These are phyloP conservation scores for Stictocephala bisonia DNA, from an alignment of 2,888 invertebrate species.

Conservation along the genomic window DNA sequence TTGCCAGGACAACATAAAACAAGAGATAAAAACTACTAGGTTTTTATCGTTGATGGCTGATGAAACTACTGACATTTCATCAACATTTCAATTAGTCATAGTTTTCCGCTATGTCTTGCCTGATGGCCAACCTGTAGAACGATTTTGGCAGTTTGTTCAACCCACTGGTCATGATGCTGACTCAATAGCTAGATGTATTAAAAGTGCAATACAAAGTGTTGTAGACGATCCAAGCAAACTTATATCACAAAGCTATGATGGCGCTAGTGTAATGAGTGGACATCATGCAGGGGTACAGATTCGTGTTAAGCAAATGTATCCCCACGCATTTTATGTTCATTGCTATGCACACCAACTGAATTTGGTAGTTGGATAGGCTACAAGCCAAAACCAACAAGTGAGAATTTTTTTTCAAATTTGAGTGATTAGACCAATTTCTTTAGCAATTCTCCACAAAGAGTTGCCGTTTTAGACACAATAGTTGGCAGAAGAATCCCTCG, in stretches of 20 bases:
- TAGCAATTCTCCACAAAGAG: constrained; percentile 55
- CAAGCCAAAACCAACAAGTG: constrained; percentile 47
- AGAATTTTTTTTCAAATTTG: constrained; percentile 55
- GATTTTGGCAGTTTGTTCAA: constrained; percentile 51
- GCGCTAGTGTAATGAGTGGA: constrained; percentile 51
- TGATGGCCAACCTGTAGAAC: constrained; percentile 51
- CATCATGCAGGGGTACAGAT: constrained; percentile 28
- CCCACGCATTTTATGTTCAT: constrained; percentile 37
- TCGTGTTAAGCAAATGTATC: constrained; percentile 3
- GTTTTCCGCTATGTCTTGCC: constrained; percentile 50
- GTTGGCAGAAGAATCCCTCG: constrained; percentile 25
- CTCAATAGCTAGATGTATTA: constrained; percentile 51
- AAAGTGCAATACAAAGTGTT: constrained; percentile 46
- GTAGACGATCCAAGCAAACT: constrained; percentile 53
- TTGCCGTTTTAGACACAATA: constrained; percentile 51
- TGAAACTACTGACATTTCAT: constrained; percentile 50
- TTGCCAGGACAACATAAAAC: constrained; percentile 45
- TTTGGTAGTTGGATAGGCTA: constrained; percentile 48
- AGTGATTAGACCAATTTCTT: constrained; percentile 52
- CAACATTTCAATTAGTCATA: constrained; percentile 50
- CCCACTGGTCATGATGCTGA: constrained; percentile 44
- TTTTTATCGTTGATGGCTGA: constrained; percentile 53
- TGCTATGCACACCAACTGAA: constrained; percentile 56
- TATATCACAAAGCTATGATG: constrained; percentile 58
- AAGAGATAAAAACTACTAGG: constrained; percentile 49